These are phyloP conservation scores for Strix aluco DNA, from an alignment of 2,113 vertebrate species.

Conservation along the genomic window DNA sequence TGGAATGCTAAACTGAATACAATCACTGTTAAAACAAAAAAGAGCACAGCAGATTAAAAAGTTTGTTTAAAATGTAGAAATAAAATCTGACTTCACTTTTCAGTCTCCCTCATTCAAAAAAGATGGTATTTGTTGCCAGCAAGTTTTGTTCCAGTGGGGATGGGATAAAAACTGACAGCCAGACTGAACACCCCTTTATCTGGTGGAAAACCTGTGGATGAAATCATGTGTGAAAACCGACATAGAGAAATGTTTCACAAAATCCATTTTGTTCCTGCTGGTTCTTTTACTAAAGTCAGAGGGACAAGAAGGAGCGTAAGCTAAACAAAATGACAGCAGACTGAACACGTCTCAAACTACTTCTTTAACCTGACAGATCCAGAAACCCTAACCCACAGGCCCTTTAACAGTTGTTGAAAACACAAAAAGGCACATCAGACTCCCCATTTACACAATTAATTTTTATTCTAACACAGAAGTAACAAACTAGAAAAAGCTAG, in stretches of 20 bases:
- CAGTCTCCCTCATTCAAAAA: slow-evolving; percentile 19
- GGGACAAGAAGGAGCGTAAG: neutral
- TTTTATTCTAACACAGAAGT: neutral
- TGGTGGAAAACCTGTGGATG: neutral
- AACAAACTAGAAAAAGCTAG: neutral
- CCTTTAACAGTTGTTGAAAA: neutral
- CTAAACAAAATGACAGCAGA: neutral
- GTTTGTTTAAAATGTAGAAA: neutral
- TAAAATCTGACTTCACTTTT: neutral
- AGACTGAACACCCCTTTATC: neutral
- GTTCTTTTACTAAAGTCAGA: neutral
- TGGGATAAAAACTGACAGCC: neutral
- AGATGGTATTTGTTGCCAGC: neutral
- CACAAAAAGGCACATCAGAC: neutral
- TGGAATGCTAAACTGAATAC: slow-evolving; percentile 21
- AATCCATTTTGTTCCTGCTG: neutral
- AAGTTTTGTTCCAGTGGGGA: neutral
- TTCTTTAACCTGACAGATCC: neutral
- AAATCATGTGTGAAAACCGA: neutral
- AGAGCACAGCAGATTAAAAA: neutral
- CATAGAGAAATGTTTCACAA: neutral
- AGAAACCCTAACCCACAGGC: neutral
- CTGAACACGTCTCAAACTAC: neutral
- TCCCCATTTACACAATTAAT: neutral
- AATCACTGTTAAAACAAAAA: neutral